Evolutionary conservation across 2,113 vertebrate species (phyloP).

Genomic region (Reinhardtius hippoglossoides): DNA sequence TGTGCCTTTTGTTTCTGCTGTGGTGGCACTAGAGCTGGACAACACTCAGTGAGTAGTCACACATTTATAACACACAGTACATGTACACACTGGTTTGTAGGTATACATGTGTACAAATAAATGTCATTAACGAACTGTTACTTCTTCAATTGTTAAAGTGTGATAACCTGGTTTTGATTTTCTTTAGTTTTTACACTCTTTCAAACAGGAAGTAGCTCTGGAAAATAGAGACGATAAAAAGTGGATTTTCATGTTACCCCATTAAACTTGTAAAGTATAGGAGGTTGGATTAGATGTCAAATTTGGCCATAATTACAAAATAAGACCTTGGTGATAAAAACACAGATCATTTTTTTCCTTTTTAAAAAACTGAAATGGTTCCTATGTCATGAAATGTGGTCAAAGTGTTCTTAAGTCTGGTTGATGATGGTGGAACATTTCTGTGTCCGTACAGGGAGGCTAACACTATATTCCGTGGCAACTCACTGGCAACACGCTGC

Average conservation of each 20-base stretch:
- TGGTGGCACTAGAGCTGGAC: constrained; percentile 92
- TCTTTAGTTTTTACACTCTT: neutral
- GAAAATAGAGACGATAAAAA: neutral
- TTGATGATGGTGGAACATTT: neutral
- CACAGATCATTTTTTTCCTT: neutral
- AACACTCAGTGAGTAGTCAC: constrained; percentile 91
- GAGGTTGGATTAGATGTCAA: neutral
- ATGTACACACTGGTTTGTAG: neutral
- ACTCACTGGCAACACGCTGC: constrained; percentile 94
- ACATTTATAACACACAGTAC: neutral
- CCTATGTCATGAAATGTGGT: neutral
- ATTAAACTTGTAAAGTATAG: neutral
- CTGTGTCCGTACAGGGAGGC: constrained; percentile 87
- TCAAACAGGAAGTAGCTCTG: constrained; percentile 15
- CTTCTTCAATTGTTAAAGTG: neutral
- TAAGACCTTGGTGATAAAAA: neutral
- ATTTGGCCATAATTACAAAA: neutral
- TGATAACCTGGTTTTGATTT: neutral
- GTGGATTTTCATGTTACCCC: neutral
- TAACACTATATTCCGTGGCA: constrained; percentile 97
- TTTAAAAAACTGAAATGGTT: neutral
- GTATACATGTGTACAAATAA: neutral
- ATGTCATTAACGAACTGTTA: neutral
- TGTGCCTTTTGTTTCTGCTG: constrained; percentile 92
- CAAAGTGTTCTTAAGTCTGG: neutral